Evolutionary conservation across 1,140 invertebrate species (phyloP), one percentile per base, ranked within the genome.

Genomic region (Caenorhabditis inopinata): DNA sequence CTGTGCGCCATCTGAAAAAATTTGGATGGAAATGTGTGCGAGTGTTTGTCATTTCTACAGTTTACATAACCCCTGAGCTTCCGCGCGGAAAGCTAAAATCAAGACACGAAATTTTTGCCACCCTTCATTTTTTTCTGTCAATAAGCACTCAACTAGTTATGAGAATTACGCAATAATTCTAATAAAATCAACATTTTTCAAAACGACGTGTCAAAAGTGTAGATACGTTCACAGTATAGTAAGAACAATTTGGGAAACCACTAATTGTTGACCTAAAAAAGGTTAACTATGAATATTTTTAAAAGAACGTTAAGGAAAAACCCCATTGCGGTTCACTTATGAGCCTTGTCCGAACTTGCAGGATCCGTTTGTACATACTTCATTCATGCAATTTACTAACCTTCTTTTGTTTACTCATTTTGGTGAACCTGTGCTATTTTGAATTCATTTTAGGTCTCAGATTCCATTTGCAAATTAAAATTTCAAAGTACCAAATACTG

Each of bases 371-470:
- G n/a, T n/a, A n/a, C n/a, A n/a, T n/a, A n/a, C n/a, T n/a, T n/a
- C n/a, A n/a, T n/a, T n/a, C n/a, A n/a, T n/a, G n/a, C n/a, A n/a
- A n/a, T n/a, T n/a, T n/a, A n/a, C n/a, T n/a, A n/a, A n/a, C n/a
- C n/a, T n/a, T n/a, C n/a, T n/a, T n/a, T n/a, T n/a, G n/a, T n/a
- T n/a, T n/a, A n/a, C n/a, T n/a, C n/a, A n/a, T n/a, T n/a, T n/a
- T n/a, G n/a, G n/a, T n/a, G n/a, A n/a, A n/a, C n/a, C n/a, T n/a
- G n/a, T 1, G 9, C 6, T 0, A 21, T 38, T 38, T 38, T 68
- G 58, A 68, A 32, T 68, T 68, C 58, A 68, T 68, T 68, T 68
- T 68, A 38, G 58, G 32, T 68, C 58, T 68, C 58, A 29, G 58
- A 68, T 68, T 58, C 29, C 53, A 58, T 32, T 32, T 58, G 35